Conservation (phyloP, 2,797 vertebrate species). For the Aplochiton taeniatus region DNA sequence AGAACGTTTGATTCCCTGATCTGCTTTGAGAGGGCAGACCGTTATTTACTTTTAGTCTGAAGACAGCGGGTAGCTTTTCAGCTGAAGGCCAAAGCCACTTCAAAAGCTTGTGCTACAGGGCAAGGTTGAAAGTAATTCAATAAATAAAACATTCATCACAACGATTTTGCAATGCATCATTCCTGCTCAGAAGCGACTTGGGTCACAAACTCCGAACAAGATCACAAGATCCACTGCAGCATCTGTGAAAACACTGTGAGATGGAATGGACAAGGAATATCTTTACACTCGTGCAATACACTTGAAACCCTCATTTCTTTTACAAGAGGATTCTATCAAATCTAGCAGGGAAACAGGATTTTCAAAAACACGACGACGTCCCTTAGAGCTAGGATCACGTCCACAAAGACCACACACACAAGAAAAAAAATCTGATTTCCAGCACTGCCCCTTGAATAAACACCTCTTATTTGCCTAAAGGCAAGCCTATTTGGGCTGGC, state of each 20-base stretch:
- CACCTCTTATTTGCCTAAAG: conserved; percentile 44
- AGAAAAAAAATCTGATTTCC: conserved; percentile 15
- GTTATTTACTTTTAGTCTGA: conserved; percentile 44
- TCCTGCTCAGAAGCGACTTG: conserved; percentile 14
- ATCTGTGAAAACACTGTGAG: not conserved
- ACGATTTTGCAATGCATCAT: conserved; percentile 16
- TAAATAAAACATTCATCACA: not conserved
- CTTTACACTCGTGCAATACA: not conserved
- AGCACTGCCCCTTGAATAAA: conserved; percentile 22
- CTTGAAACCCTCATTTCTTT: not conserved
- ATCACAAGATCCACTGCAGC: not conserved
- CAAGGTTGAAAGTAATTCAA: conserved; percentile 18
- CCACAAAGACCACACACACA: conserved; percentile 5
- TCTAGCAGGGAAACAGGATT: not conserved
- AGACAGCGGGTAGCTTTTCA: conserved; percentile 20
- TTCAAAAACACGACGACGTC: conserved; percentile 9
- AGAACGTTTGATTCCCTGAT: conserved; percentile 32
- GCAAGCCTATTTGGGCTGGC: conserved; percentile 19
- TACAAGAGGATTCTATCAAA: not conserved
- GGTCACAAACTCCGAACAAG: not conserved
- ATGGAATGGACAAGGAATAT: not conserved
- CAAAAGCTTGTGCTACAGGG: conserved; percentile 20
- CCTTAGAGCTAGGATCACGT: conserved; percentile 6
- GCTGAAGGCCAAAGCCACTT: conserved; percentile 11
- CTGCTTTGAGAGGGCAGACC: conserved; percentile 30